Percentiles rank a stretch among this genome's conserved stretches.
Conservation (phyloP, 2,797 vertebrate species). For the Pyrocephalus nanus region DNA sequence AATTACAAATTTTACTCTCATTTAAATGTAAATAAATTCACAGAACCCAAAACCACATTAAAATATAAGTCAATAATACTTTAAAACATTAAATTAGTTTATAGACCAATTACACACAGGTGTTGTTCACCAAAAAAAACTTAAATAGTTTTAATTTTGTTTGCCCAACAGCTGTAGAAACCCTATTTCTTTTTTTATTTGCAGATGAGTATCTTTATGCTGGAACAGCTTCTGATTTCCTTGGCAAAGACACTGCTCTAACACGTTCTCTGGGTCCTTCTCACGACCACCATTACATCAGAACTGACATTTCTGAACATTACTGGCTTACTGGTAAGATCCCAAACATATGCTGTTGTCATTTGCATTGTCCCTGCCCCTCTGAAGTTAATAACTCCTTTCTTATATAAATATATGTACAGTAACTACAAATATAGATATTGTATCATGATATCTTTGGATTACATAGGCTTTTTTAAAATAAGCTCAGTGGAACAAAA, state of each 20-base stretch:
- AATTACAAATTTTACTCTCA: neutral
- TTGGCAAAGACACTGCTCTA: slow-evolving; percentile 95
- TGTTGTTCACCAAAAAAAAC: neutral
- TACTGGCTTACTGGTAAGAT: slow-evolving; percentile 96
- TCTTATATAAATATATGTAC: slow-evolving; percentile 40
- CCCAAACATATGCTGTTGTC: slow-evolving; percentile 29
- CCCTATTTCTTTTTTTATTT: slow-evolving; percentile 40
- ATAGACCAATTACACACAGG: neutral
- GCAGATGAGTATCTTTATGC: slow-evolving; percentile 93
- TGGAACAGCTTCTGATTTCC: slow-evolving; percentile 96
- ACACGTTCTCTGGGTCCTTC: slow-evolving; percentile 92
- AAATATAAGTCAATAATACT: neutral
- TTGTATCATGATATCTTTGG: slow-evolving; percentile 15
- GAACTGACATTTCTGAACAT: slow-evolving; percentile 96
- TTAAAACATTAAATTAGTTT: neutral
- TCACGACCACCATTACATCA: slow-evolving; percentile 92
- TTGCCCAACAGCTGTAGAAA: neutral
- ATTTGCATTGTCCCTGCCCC: slow-evolving; percentile 32
- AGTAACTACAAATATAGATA: slow-evolving; percentile 59
- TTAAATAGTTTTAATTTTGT: neutral
- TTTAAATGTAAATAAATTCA: neutral
- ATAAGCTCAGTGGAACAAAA: neutral
- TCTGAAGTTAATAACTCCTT: slow-evolving; percentile 34
- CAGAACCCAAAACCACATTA: neutral
- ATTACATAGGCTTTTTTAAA: neutral